Evolutionary conservation across 64 coral and sea anemone species (phyloP), one percentile per base, ranked within the genome.

Genomic region (Stichodactyla mertensii): DNA sequence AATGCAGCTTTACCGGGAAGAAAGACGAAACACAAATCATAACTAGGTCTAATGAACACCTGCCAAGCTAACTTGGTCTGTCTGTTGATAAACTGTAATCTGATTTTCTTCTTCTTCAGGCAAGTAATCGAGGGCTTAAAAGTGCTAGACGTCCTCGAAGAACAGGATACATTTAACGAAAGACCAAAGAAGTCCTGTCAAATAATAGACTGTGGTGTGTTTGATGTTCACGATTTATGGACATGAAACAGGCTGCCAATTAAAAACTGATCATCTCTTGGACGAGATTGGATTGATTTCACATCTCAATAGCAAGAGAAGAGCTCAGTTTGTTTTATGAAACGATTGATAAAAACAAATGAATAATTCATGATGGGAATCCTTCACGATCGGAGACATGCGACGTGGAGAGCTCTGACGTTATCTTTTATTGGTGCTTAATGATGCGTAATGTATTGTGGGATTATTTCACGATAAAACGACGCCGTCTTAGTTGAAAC

Each of bases 51-150:
- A 45, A 45, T 45, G 36, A 45, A 45, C 36, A 2, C 3, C 36
- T 45, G 36, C 36, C 3, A 45, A 45, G 36, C 36, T 45, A 45
- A 45, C 36, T 45, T 45, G 36, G 4, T 16, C 81, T 55, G 11
- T 55, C n/a, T 26, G 4, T 84, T 16, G 8, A 57, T 84, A 60
- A 2, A 55, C 54, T 82, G 54, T 55, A 82, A 53, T 45, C 24
- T 27, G 23, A 16, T 6, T 66, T 11, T 74, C 11, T 6, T 28
- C 18, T 57, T 83, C 77, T 83, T 7, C 52, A 99, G 97, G 7
- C 97, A 99, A 95, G 91, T 99, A 26, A 99, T 99, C 26, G 97
- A 99, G 57, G 97, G 97, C 20, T 77, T 91, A 27, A n/a, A 85
- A 77, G 90, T 99, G 54, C 58, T 99, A 24, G 82, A 92, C 16